Evolutionary conservation across 1,140 invertebrate genomes (phyloP).

Genomic region (Gryllus bimaculatus): DNA sequence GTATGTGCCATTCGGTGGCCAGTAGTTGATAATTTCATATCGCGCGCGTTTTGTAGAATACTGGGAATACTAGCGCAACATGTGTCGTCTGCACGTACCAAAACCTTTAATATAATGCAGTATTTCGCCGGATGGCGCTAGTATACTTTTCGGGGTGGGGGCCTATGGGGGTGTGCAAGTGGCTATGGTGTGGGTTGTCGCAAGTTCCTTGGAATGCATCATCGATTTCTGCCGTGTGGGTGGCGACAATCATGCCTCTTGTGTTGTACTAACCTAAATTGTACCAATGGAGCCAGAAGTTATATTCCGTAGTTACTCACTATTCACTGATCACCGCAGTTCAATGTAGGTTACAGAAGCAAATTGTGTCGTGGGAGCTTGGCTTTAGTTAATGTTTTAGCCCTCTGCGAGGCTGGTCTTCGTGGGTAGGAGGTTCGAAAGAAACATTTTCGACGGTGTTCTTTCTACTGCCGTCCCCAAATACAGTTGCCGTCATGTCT

Average conservation of each 20-base stretch:
- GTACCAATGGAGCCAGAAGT: too few species aligned
- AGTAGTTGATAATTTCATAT: too few species aligned
- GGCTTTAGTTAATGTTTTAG: not conserved
- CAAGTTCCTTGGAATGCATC: not conserved
- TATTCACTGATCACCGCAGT: not conserved
- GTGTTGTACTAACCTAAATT: too few species aligned
- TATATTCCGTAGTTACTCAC: not conserved
- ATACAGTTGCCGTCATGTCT: constrained; percentile 45
- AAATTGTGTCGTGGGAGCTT: not conserved
- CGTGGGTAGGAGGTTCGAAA: not conserved
- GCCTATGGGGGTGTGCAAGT: not conserved
- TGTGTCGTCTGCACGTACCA: not conserved
- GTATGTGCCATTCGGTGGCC: too few species aligned
- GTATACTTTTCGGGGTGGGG: not conserved
- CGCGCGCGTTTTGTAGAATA: not conserved
- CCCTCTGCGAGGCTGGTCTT: not conserved
- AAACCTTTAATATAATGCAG: not conserved
- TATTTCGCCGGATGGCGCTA: not conserved
- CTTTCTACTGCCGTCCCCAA: not conserved
- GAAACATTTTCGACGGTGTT: constrained; percentile 11
- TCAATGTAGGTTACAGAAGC: not conserved
- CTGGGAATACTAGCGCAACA: not conserved
- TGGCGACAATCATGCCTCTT: not conserved
- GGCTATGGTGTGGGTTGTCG: not conserved
- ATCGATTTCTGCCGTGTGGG: not conserved